Conservation (phyloP, 2,888 invertebrate genomes). For the Phasia obesa region DNA sequence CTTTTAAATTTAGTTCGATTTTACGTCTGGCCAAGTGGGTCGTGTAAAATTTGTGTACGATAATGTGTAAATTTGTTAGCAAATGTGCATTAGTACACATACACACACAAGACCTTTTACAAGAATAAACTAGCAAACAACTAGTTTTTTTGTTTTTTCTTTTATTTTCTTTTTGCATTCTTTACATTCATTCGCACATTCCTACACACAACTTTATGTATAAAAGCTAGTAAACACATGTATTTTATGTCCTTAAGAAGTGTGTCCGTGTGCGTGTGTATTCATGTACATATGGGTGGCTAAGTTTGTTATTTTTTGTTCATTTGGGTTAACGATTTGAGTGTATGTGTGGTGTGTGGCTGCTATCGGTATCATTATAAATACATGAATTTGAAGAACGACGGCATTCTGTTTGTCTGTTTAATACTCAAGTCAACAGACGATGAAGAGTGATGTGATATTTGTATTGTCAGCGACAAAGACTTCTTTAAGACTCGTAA, state of each 20-base stretch:
- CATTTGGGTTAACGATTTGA: slow-evolving; percentile 17
- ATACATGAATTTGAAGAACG: slow-evolving; percentile 52
- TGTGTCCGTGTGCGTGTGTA: slow-evolving; percentile 1
- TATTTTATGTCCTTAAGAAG: slow-evolving; percentile 17
- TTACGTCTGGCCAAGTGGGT: no score
- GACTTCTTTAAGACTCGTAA: slow-evolving; percentile 52
- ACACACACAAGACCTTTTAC: background rate
- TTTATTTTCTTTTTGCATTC: slow-evolving; percentile 16
- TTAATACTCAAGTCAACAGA: slow-evolving; percentile 63
- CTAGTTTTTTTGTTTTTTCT: background rate
- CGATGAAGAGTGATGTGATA: slow-evolving; percentile 56
- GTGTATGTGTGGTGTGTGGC: background rate
- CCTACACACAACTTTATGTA: background rate
- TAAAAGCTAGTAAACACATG: background rate
- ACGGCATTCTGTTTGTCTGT: slow-evolving; percentile 49
- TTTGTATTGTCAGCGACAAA: slow-evolving; percentile 39
- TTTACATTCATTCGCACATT: no score
- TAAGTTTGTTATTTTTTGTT: background rate
- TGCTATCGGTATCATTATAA: slow-evolving; percentile 49
- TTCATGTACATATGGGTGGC: background rate
- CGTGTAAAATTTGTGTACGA: background rate
- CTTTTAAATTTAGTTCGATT: no score
- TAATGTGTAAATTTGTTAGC: slow-evolving; percentile 4
- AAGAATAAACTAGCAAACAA: no score
- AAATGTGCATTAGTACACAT: background rate